Conservation (phyloP, 2,888 invertebrate species). For the Scaptomyza reducta region DNA sequence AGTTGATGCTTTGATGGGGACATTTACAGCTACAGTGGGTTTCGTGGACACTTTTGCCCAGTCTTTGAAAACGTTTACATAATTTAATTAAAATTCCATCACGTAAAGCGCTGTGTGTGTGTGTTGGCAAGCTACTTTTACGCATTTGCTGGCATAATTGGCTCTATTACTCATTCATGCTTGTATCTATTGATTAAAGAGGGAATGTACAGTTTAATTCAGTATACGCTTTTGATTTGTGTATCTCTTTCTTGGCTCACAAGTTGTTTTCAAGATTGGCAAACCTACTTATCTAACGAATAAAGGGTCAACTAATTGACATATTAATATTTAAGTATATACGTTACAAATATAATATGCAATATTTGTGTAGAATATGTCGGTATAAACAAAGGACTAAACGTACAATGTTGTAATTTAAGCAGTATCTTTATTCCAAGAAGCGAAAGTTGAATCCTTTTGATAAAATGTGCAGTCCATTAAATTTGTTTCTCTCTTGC, state of each 20-base stretch:
- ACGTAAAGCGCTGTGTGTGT: slow-evolving; percentile 20
- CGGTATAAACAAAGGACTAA: too few species aligned
- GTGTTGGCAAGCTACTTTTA: slow-evolving; percentile 32
- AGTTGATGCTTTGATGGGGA: slow-evolving; percentile 48
- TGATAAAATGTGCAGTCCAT: too few species aligned
- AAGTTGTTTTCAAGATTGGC: neutral
- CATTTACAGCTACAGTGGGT: slow-evolving; percentile 7
- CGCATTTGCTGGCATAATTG: slow-evolving; percentile 67
- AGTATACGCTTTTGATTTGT: slow-evolving; percentile 47
- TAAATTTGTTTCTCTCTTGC: too few species aligned
- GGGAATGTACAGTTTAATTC: slow-evolving; percentile 80
- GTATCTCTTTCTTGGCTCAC: neutral
- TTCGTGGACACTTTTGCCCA: neutral
- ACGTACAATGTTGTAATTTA: too few species aligned
- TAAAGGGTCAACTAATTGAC: slow-evolving; percentile 34
- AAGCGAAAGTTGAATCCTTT: neutral
- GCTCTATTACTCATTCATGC: slow-evolving; percentile 76
- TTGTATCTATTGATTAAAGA: slow-evolving; percentile 72
- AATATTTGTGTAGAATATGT: neutral
- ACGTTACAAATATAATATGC: slow-evolving; percentile 8
- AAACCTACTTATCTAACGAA: slow-evolving; percentile 20
- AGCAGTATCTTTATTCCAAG: neutral
- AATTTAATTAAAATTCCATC: slow-evolving; percentile 76
- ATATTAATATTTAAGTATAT: slow-evolving; percentile 38
- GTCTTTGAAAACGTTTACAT: slow-evolving; percentile 39